Evolutionary conservation across 2,113 vertebrate species (phyloP), one percentile per base, ranked within the genome.

Genomic region (Fregata magnificens): DNA sequence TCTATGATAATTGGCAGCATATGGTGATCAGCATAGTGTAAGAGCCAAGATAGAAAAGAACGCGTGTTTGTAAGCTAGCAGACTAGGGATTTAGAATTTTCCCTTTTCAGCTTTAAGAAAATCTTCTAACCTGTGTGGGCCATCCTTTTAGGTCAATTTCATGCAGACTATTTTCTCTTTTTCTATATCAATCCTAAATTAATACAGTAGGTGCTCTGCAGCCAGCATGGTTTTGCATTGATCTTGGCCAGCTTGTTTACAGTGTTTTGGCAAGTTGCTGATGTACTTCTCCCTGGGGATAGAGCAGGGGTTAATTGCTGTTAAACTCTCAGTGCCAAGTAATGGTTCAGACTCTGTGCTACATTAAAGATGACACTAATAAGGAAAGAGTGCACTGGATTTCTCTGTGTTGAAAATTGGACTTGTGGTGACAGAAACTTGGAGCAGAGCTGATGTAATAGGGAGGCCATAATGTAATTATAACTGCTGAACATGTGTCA

Each of bases 351-450:
- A 96, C 98, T 98, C 97, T 97, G 97, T 98, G 98, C 98, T 98
- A 98, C 98, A 99, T 98, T 98, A 98, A 98, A 98, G 98, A 98
- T 99, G 98, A 99, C 98, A 98, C 98, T 99, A 99, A 99, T 98
- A 98, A 98, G 98, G 98, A 98, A 98, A 98, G 98, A 98, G 98
- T 97, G 97, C 98, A 94, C 97, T 97, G 98, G 98, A 98, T 98
- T 97, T 98, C 98, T 98, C 97, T 97, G 91, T 97, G 98, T 95
- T 98, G 98, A 98, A 98, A 98, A 98, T 98, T 98, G 98, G 98
- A 98, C 97, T 98, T 97, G 97, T 95, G 97, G 98, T 98, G 98
- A 98, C 98, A 98, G 98, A 98, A 97, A 98, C 98, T 98, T 98
- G 98, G 98, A 98, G 98, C 97, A 85, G 92, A 97, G 97, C 97